These are phyloP conservation scores for Epinephelus malabaricus DNA, from an alignment of 2,797 vertebrate genomes.

Conservation along the genomic window DNA sequence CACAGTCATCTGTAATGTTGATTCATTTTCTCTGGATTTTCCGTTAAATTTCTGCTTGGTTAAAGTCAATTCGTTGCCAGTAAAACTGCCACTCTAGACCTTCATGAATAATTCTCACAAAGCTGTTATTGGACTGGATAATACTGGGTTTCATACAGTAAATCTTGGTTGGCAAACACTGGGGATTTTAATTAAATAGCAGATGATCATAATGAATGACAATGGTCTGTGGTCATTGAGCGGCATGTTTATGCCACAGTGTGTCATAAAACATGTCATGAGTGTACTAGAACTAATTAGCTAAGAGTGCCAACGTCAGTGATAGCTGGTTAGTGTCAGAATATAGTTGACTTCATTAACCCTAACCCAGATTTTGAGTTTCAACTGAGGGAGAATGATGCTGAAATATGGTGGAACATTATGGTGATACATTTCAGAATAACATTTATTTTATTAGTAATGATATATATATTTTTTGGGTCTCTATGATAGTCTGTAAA, in stretches of 20 bases:
- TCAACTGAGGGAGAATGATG: not conserved
- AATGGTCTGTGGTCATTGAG: constrained; percentile 36
- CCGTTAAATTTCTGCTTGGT: constrained; percentile 10
- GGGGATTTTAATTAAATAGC: constrained; percentile 45
- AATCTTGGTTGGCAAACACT: constrained; percentile 16
- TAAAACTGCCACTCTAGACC: constrained; percentile 10
- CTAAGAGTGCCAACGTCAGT: constrained; percentile 31
- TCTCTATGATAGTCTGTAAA: not conserved
- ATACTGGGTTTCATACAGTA: constrained; percentile 1
- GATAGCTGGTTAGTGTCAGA: constrained; percentile 12
- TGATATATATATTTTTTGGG: not conserved
- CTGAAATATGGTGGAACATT: not conserved
- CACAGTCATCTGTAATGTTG: not conserved
- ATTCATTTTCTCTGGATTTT: constrained; percentile 11
- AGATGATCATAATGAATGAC: constrained; percentile 49
- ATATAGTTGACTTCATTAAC: constrained; percentile 42
- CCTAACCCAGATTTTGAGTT: not conserved
- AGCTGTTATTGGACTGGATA: constrained; percentile 21
- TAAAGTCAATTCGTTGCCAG: constrained; percentile 20
- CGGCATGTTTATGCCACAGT: constrained; percentile 24
- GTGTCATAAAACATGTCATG: constrained; percentile 54
- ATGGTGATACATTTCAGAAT: not conserved
- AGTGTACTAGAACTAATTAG: constrained; percentile 42
- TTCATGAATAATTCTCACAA: constrained; percentile 24
- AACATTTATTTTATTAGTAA: not conserved